Percentiles rank a stretch among this genome's conserved stretches.
These are phyloP conservation scores for Amiota minor DNA, from an alignment of 2,888 invertebrate species.

Conservation along the genomic window DNA sequence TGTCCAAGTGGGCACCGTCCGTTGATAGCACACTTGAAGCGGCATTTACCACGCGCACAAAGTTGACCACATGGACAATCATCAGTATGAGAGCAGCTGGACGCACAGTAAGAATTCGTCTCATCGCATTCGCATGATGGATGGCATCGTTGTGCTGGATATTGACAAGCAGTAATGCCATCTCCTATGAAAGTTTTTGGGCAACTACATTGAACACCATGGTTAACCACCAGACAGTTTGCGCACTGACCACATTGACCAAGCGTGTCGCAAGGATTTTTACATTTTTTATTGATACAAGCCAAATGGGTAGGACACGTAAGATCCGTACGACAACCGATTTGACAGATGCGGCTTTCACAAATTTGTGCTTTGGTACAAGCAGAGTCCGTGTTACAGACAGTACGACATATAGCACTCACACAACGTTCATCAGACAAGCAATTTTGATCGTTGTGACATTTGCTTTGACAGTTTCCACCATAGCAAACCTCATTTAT, in stretches of 20 bases:
- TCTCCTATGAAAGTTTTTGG: constrained; percentile 87
- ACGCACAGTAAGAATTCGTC: constrained; percentile 83
- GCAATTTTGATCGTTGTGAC: constrained; percentile 87
- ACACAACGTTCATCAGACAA: constrained; percentile 90
- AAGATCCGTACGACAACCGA: constrained; percentile 89
- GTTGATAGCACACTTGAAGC: constrained; percentile 80
- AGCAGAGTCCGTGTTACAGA: constrained; percentile 89
- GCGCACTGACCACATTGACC: constrained; percentile 89
- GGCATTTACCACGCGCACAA: constrained; percentile 83
- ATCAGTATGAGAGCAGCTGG: constrained; percentile 78
- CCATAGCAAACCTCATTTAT: constrained; percentile 84
- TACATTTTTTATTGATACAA: constrained; percentile 87
- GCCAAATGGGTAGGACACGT: constrained; percentile 84
- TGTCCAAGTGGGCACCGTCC: constrained; percentile 83
- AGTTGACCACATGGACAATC: constrained; percentile 89
- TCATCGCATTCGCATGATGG: constrained; percentile 87
- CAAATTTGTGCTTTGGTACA: constrained; percentile 89
- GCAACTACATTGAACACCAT: constrained; percentile 90
- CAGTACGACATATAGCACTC: constrained; percentile 85
- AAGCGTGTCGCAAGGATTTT: constrained; percentile 83
- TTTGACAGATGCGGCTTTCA: constrained; percentile 87
- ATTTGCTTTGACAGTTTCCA: constrained; percentile 84
- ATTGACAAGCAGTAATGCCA: constrained; percentile 84
- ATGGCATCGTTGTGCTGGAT: constrained; percentile 82
- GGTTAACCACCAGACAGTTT: constrained; percentile 86